A percentile compares a stretch with the other conserved stretches of the same genome.
Evolutionary conservation across 2,888 invertebrate species (phyloP).

Genomic region (Leucophora obtusa): DNA sequence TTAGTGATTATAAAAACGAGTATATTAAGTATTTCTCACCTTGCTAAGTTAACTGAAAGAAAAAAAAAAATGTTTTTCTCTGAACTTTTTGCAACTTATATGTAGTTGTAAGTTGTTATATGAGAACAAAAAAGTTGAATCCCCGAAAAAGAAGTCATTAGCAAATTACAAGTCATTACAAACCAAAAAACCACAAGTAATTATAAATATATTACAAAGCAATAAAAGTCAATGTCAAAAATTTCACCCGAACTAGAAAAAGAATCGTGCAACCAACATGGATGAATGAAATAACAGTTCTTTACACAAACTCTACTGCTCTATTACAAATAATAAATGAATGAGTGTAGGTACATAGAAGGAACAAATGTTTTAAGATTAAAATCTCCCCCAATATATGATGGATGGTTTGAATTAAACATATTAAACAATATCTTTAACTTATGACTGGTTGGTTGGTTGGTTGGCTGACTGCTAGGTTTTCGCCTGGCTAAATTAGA

Average conservation of each 20-base stretch:
- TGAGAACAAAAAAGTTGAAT: neutral
- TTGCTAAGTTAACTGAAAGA: neutral
- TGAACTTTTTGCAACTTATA: neutral
- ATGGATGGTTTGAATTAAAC: conserved; percentile 69
- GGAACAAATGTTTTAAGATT: conserved; percentile 52
- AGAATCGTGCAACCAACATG: neutral
- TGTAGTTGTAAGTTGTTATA: neutral
- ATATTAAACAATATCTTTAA: conserved; percentile 27
- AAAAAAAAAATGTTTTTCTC: neutral
- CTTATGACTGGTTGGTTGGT: conserved; percentile 24
- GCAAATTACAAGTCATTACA: conserved; percentile 76
- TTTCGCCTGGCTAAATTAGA: too few relatives aligned
- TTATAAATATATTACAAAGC: conserved; percentile 66
- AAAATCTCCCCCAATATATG: conserved; percentile 69
- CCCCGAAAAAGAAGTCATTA: conserved; percentile 68
- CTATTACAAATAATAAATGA: neutral
- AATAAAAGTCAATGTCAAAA: conserved; percentile 55
- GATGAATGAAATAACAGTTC: conserved; percentile 22
- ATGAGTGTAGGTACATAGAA: neutral
- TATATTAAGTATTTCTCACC: conserved; percentile 3
- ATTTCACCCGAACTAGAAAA: conserved; percentile 16
- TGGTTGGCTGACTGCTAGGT: conserved; percentile 1
- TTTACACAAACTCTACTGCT: conserved; percentile 3
- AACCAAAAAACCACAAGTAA: conserved; percentile 61
- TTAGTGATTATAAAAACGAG: neutral